Percentiles rank a stretch among this genome's conserved stretches.
Evolutionary conservation across 1,140 invertebrate genomes (phyloP).

Genomic region (Homalodisca vitripennis): DNA sequence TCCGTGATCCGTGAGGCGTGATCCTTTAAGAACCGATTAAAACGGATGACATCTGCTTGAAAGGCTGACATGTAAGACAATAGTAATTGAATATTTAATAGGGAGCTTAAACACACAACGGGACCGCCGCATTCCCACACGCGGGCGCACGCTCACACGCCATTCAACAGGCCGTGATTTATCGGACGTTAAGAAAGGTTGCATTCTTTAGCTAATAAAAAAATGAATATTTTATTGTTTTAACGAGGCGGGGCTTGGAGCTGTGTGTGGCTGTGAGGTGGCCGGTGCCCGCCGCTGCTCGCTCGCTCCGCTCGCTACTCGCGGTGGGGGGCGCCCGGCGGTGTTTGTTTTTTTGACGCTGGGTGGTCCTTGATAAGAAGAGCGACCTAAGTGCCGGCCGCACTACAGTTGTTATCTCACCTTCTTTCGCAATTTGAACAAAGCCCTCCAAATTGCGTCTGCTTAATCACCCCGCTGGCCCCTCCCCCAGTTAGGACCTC

Average conservation of each 20-base stretch:
- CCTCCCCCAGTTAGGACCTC: background rate
- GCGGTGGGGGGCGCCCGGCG: slow-evolving; percentile 1
- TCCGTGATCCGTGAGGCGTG: too few species aligned
- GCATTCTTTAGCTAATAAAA: slow-evolving; percentile 10
- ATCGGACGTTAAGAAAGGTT: background rate
- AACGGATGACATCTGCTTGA: too few species aligned
- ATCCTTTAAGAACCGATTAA: too few species aligned
- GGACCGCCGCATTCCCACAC: too few species aligned
- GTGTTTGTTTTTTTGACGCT: background rate
- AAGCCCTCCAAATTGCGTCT: slow-evolving; percentile 19
- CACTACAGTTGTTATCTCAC: background rate
- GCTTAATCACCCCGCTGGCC: slow-evolving; percentile 4
- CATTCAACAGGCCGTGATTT: background rate
- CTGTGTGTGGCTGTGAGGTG: background rate
- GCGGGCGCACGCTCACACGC: too few species aligned
- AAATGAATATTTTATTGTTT: slow-evolving; percentile 21
- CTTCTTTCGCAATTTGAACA: slow-evolving; percentile 9
- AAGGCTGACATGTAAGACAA: too few species aligned
- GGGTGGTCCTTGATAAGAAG: slow-evolving; percentile 9
- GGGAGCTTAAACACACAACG: background rate
- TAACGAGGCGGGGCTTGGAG: background rate
- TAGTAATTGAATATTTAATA: background rate
- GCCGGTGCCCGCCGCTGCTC: background rate
- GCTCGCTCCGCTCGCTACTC: background rate
- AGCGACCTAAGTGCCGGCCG: slow-evolving; percentile 12